Conservation (phyloP, 2,113 vertebrate genomes). For the Oxyura jamaicensis region DNA sequence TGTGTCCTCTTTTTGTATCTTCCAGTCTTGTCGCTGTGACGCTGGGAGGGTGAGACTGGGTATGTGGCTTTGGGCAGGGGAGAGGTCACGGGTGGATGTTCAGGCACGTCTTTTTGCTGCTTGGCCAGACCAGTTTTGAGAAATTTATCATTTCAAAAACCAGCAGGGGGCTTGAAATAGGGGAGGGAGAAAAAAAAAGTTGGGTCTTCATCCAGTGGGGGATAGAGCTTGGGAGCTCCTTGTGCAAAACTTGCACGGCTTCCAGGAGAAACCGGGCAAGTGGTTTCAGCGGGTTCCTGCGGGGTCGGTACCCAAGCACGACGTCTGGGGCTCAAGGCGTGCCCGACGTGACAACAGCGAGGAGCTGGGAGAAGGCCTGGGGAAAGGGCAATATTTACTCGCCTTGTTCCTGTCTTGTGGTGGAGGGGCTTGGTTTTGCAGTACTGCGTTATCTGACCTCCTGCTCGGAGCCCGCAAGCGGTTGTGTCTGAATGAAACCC, state of each 20-base stretch:
- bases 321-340: neutral
- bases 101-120: neutral
- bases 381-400: neutral
- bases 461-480: neutral
- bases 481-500: neutral
- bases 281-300: neutral
- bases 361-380: neutral
- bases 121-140: neutral
- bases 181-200: accelerated
- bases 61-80: neutral
- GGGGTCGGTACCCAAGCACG: neutral
- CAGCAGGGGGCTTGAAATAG: neutral
- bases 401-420: neutral
- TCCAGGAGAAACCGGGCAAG: neutral
- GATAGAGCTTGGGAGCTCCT: neutral
- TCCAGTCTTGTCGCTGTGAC: neutral
- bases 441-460: neutral
- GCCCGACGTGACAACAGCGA: neutral
- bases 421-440: neutral
- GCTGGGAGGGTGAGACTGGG: neutral
- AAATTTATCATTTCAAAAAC: neutral
- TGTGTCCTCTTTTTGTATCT: neutral
- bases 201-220: neutral
- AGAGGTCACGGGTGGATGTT: accelerated
- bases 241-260: accelerated